phyloP scores from a whole-genome alignment of 2,797 vertebrate genomes.

The Darevskia nairensis region DNA sequence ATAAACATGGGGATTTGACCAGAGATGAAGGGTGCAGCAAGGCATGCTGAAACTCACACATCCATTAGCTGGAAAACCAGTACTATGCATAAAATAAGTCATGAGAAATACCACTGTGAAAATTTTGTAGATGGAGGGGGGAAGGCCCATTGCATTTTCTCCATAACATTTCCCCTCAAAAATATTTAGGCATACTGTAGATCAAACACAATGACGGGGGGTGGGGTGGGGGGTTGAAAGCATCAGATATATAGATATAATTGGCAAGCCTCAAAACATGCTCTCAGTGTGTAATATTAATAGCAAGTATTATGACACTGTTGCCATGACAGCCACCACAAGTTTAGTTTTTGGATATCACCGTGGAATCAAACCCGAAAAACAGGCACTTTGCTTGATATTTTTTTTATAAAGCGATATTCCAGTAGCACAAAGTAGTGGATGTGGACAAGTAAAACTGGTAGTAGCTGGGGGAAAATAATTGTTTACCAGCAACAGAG shows the following conservation, averaged over 20 bases:
- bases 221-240: not conserved
- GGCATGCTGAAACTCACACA: not conserved
- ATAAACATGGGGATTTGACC: not conserved
- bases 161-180: not conserved
- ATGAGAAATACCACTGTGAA: not conserved
- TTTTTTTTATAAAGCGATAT: too few species aligned
- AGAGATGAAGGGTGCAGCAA: not conserved
- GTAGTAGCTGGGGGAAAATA: too few species aligned
- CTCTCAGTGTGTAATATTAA: not conserved
- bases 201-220: not conserved
- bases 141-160: not conserved
- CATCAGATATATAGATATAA: not conserved
- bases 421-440: too few species aligned
- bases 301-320: conserved; percentile 31
- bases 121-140: not conserved
- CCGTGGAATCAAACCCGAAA: too few species aligned
- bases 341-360: not conserved
- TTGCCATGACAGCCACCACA: conserved; percentile 11
- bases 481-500: too few species aligned
- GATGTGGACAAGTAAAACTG: too few species aligned
- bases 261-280: not conserved
- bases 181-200: not conserved
- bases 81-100: not conserved
- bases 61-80: too few species aligned
- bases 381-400: too few species aligned